Evolutionary conservation across 2,797 vertebrate species (phyloP), one percentile per base, ranked within the genome.

Genomic region (Sciurus vulgaris): DNA sequence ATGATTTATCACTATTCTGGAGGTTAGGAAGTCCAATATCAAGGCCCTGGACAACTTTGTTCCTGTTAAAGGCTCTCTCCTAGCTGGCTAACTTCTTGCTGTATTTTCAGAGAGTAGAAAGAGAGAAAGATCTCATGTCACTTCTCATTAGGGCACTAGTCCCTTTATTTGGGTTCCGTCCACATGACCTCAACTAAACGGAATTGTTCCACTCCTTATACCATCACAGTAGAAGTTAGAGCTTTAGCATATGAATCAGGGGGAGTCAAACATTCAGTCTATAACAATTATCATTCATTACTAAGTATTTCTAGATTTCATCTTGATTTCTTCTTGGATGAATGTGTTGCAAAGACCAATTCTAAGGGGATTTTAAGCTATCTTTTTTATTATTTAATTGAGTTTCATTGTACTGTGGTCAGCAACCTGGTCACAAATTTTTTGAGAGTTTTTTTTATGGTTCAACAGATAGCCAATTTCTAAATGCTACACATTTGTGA

Each of bases 221-320:
- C 13, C 2, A 33, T 56, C 28, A 90, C 7, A 70, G 20, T 44
- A 35, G 28, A 4, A 17, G 54, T 44, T 8, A 47, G n/a, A 38
- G 35, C 22, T 22, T 41, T 49, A 33, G 4, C 76, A 65, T 65
- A n/a, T 15, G 44, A 26, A 41, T 49, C 44, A 24, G 35, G 18
- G 69, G 2, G 7, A 9, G 7, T 38, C n/a, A 70, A 70, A 11
- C 14, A 33, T 33, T 44, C 35, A 74, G 10, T 11, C 81, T 67
- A 56, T 56, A 44, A 81, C 20, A 81, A 13, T 59, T 47, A 44
- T 24, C 18, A 70, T 67, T 28, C 41, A 76, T 7, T 76, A 61
- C 13, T 30, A 89, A 61, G 13, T 56, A 88, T 63, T 93, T 91
- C 15, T 61, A 63, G 22, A 69, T 87, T 96, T 61, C 41, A 86